Conservation (phyloP, 1,140 invertebrate species). For the Gerris buenoi region DNA sequence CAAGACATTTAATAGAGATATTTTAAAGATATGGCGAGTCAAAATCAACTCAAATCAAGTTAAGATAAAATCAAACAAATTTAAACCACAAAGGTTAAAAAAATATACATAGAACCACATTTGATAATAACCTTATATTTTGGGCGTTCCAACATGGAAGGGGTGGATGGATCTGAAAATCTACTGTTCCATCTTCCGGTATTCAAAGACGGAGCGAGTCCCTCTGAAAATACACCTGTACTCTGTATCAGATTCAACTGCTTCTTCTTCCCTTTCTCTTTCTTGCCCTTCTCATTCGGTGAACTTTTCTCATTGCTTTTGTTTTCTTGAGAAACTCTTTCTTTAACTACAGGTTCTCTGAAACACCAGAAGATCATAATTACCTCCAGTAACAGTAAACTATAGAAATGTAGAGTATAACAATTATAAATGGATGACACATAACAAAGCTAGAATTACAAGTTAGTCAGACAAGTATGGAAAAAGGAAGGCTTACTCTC, state of each 20-base stretch:
- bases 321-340: not conserved
- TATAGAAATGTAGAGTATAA: too few relatives aligned
- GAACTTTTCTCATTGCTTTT: not conserved
- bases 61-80: not conserved
- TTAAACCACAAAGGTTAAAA: not conserved
- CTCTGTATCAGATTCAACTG: slow-evolving; percentile 4
- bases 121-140: not conserved
- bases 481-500: too few relatives aligned
- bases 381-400: too few relatives aligned
- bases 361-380: too few relatives aligned
- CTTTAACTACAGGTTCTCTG: not conserved
- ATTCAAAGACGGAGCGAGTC: slow-evolving; percentile 9
- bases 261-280: slow-evolving; percentile 1
- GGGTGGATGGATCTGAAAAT: not conserved
- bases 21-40: too few relatives aligned
- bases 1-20: too few relatives aligned
- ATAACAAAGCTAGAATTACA: too few relatives aligned
- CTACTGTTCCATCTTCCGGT: slow-evolving; percentile 6
- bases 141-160: not conserved
- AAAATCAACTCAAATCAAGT: too few relatives aligned
- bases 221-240: slow-evolving; percentile 11
- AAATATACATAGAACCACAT: not conserved
- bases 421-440: too few relatives aligned
- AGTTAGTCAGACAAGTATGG: too few relatives aligned
- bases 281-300: not conserved